phyloP scores from a whole-genome alignment of 2,113 vertebrate species.

The Callospermophilus lateralis region DNA sequence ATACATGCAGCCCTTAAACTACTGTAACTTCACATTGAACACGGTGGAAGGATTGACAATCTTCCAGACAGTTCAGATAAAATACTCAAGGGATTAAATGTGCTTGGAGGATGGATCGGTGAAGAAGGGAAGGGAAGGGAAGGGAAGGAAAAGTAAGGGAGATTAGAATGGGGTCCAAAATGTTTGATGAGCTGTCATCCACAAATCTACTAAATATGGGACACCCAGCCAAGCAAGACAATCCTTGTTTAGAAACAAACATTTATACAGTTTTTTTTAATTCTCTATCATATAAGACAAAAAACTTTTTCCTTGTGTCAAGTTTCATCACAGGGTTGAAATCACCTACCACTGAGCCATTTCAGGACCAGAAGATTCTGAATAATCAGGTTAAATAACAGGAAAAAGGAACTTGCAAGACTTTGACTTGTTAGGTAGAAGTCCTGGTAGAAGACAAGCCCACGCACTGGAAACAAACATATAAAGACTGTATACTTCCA shows the following conservation, averaged over 20 bases:
- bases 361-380: slow-evolving; percentile 93
- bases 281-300: slow-evolving; percentile 88
- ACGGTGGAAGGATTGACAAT: slow-evolving; percentile 91
- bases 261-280: slow-evolving; percentile 91
- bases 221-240: slow-evolving; percentile 87
- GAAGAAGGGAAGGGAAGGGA: slow-evolving; percentile 80
- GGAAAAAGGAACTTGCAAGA: slow-evolving; percentile 91
- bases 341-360: slow-evolving; percentile 91
- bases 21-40: slow-evolving; percentile 89
- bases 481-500: slow-evolving; percentile 91
- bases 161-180: slow-evolving; percentile 84
- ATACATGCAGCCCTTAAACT: slow-evolving; percentile 90
- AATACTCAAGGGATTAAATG: slow-evolving; percentile 88
- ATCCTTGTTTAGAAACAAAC: slow-evolving; percentile 93
- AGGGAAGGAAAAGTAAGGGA: too few species aligned
- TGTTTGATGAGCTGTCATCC: slow-evolving; percentile 86
- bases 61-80: slow-evolving; percentile 89
- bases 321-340: slow-evolving; percentile 91
- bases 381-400: slow-evolving; percentile 91
- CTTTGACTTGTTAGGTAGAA: slow-evolving; percentile 90
- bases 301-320: not conserved
- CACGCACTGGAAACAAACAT: slow-evolving; percentile 89
- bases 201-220: slow-evolving; percentile 80
- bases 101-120: slow-evolving; percentile 88
- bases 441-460: slow-evolving; percentile 92